Percentiles rank a stretch among this genome's conserved stretches.
Evolutionary conservation across 1,140 invertebrate species (phyloP).

Genomic region (Bradynema listronoti): DNA sequence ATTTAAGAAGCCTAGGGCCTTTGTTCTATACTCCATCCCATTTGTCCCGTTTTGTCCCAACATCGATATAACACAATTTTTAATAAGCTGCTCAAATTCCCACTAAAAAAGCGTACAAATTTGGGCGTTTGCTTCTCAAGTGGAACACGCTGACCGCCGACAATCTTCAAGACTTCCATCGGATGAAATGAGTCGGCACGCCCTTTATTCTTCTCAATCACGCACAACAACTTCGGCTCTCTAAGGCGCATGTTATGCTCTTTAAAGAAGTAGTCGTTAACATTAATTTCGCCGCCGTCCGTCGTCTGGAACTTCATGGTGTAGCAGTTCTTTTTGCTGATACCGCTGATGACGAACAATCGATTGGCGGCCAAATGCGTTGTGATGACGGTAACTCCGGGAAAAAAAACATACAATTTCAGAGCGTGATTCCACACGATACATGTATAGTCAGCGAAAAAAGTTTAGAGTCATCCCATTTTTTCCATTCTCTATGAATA

Average conservation of each 20-base stretch:
- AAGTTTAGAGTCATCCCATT: too few species aligned
- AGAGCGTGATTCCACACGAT: too few species aligned
- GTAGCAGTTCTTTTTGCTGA: slow-evolving; percentile 1
- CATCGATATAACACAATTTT: too few species aligned
- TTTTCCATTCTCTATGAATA: too few species aligned
- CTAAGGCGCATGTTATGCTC: not conserved
- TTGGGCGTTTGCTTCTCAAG: slow-evolving; percentile 33
- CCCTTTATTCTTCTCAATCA: slow-evolving; percentile 7
- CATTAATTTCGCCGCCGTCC: not conserved
- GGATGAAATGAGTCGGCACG: slow-evolving; percentile 16
- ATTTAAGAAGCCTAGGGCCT: too few species aligned
- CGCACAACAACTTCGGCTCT: slow-evolving; percentile 8
- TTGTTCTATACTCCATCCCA: too few species aligned
- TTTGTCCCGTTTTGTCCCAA: too few species aligned
- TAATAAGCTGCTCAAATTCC: too few species aligned
- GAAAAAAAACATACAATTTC: slow-evolving; percentile 7
- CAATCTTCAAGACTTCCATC: slow-evolving; percentile 21
- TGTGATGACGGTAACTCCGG: slow-evolving; percentile 5
- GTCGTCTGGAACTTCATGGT: not conserved
- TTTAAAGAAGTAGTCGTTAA: not conserved
- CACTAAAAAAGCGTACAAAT: not conserved
- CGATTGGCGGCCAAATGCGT: slow-evolving; percentile 6
- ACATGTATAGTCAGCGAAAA: too few species aligned
- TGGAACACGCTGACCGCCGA: slow-evolving; percentile 22
- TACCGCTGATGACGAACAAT: slow-evolving; percentile 11